phyloP scores from a whole-genome alignment of 2,888 invertebrate genomes.

The Melangyna quadrimaculata region DNA sequence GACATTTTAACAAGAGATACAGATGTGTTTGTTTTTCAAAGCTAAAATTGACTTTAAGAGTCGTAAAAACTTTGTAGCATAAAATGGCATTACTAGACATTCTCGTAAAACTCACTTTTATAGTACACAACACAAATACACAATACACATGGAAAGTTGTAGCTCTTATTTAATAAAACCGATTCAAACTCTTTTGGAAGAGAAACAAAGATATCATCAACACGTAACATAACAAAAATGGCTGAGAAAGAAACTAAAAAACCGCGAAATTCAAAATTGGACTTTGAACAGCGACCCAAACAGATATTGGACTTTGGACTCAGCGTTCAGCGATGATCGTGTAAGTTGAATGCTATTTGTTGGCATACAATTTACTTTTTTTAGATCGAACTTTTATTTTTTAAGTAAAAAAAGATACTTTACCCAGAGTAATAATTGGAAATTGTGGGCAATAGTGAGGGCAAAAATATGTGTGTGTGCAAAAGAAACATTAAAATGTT shows the following conservation, averaged over 20 bases:
- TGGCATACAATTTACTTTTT: slow-evolving; percentile 42
- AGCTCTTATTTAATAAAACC: not conserved
- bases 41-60: not conserved
- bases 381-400: slow-evolving; percentile 13
- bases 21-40: not conserved
- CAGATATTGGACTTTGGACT: slow-evolving; percentile 77
- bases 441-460: slow-evolving; percentile 19
- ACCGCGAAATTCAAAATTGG: slow-evolving; percentile 77
- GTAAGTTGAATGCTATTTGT: slow-evolving; percentile 56
- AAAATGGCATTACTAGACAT: not conserved
- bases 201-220: slow-evolving; percentile 1
- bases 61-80: not conserved
- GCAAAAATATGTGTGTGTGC: not conserved
- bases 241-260: slow-evolving; percentile 29
- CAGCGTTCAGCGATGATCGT: slow-evolving; percentile 60
- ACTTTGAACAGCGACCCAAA: slow-evolving; percentile 78
- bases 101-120: not conserved
- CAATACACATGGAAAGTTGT: no score
- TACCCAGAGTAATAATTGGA: slow-evolving; percentile 4
- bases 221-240: not conserved
- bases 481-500: not conserved
- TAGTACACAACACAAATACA: no score
- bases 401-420: slow-evolving; percentile 10
- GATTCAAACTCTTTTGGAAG: not conserved
- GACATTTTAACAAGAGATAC: not conserved